Evolutionary conservation across 1,140 invertebrate species (phyloP).

Genomic region (Diprion similis): DNA sequence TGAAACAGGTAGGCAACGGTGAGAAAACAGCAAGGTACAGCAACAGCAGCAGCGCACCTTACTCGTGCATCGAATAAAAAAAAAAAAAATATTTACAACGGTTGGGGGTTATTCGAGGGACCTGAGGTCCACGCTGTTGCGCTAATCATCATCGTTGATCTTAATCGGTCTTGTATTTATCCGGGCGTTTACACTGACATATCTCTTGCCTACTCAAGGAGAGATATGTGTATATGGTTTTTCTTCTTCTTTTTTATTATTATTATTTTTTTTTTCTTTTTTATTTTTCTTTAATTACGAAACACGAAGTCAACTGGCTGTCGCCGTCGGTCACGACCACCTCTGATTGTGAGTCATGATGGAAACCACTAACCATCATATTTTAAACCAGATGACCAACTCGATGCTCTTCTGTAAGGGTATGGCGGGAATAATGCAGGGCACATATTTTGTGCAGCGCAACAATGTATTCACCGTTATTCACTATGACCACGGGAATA

Average conservation of each 20-base stretch:
- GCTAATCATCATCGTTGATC: no score
- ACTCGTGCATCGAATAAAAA: neutral
- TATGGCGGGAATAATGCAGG: neutral
- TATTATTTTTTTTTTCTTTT: neutral
- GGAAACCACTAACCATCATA: neutral
- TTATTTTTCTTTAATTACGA: neutral
- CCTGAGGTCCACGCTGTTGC: neutral
- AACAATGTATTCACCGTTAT: neutral
- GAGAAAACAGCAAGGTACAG: neutral
- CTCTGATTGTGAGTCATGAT: conserved; percentile 3
- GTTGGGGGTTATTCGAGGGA: neutral
- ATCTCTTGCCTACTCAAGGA: no score
- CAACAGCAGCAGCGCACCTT: neutral
- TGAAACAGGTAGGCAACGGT: neutral
- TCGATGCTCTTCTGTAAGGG: no score
- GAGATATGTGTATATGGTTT: no score
- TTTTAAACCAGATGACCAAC: neutral
- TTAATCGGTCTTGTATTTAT: no score
- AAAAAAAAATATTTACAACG: neutral
- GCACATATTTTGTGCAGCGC: neutral
- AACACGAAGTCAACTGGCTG: neutral
- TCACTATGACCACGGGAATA: neutral
- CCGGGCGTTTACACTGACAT: no score
- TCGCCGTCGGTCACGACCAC: neutral
- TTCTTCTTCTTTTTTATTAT: no score